Percentiles rank a stretch among this genome's conserved stretches.
phyloP scores from a whole-genome alignment of 1,140 invertebrate genomes.

The Achatina immaculata region DNA sequence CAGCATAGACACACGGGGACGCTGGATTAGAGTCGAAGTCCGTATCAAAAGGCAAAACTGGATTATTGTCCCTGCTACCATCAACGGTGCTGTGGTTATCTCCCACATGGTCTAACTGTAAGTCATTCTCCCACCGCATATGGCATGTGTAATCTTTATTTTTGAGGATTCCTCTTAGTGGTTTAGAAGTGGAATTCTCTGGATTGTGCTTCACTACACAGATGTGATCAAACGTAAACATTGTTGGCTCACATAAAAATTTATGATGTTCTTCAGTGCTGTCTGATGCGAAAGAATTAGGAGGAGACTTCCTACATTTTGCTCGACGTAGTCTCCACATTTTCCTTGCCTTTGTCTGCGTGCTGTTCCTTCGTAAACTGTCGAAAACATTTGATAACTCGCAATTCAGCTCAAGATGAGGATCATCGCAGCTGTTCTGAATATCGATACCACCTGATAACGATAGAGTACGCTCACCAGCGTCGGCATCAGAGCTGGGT shows the following conservation, averaged over 20 bases:
- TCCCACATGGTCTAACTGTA: background rate
- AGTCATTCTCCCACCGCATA: background rate
- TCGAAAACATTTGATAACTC: slow-evolving; percentile 29
- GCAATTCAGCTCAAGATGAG: background rate
- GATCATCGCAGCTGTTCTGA: background rate
- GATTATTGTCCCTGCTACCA: background rate
- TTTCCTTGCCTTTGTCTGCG: slow-evolving; percentile 27
- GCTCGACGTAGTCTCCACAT: slow-evolving; percentile 29
- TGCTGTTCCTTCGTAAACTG: slow-evolving; percentile 30
- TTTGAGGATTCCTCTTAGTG: slow-evolving; percentile 16
- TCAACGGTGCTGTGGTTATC: background rate
- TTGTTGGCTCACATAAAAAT: background rate
- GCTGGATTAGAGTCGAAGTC: background rate
- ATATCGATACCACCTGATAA: background rate
- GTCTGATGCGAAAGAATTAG: background rate
- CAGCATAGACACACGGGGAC: background rate
- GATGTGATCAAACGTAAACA: background rate
- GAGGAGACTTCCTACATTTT: background rate
- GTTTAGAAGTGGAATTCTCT: background rate
- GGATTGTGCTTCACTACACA: background rate
- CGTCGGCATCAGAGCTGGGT: background rate
- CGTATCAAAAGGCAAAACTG: background rate
- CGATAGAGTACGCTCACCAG: background rate
- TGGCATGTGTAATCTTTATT: background rate
- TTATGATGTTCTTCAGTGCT: background rate